Evolutionary conservation across 2,797 vertebrate species (phyloP).

Genomic region (Naso thynnoides): DNA sequence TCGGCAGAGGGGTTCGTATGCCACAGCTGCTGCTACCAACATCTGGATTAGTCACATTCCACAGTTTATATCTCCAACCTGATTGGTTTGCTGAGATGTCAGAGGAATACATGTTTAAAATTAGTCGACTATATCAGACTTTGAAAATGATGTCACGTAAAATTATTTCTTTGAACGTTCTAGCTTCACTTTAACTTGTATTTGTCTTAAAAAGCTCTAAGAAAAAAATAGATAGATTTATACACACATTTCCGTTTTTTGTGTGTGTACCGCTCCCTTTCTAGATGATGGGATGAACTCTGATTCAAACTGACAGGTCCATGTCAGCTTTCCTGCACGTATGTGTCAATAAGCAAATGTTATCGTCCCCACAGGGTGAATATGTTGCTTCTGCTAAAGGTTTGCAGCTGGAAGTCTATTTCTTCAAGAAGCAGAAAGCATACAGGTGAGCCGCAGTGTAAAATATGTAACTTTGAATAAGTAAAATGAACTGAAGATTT

Average conservation of each 20-base stretch:
- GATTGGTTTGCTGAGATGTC: neutral
- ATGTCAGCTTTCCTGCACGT: neutral
- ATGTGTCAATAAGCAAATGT: neutral
- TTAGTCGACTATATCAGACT: neutral
- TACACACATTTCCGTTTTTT: too few relatives aligned
- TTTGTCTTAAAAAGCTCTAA: too few relatives aligned
- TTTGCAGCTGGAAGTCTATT: constrained; percentile 87
- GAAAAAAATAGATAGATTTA: too few relatives aligned
- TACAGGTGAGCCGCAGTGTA: constrained; percentile 84
- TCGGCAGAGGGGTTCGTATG: constrained; percentile 88
- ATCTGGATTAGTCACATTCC: neutral
- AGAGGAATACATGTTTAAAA: neutral
- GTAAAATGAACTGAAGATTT: neutral
- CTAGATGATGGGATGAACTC: neutral
- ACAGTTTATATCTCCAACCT: neutral
- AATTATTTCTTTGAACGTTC: too few relatives aligned
- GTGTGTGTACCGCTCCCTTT: neutral
- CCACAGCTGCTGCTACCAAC: neutral
- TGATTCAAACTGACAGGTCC: neutral
- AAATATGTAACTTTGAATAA: too few relatives aligned
- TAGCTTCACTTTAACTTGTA: too few relatives aligned
- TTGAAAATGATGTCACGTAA: too few relatives aligned
- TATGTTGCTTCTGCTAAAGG: constrained; percentile 88
- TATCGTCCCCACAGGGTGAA: constrained; percentile 82
- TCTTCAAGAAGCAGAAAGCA: constrained; percentile 89